These are phyloP conservation scores for Actinia tenebrosa DNA, from an alignment of 64 coral and sea anemone genomes.

Conservation along the genomic window DNA sequence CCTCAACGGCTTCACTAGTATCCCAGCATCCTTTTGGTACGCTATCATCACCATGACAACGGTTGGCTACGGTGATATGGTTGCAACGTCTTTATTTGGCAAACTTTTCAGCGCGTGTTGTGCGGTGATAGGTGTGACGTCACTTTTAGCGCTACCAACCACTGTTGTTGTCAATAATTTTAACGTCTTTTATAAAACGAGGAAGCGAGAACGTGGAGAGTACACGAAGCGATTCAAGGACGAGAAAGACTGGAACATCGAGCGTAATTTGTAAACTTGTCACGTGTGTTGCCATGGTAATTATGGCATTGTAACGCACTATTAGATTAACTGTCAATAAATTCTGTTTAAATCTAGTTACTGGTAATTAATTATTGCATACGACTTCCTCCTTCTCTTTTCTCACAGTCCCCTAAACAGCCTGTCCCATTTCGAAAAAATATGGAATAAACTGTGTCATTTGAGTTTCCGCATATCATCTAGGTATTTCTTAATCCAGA, in stretches of 20 bases:
- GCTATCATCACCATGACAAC: constrained; percentile 96
- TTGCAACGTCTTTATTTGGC: constrained; percentile 51
- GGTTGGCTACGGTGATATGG: constrained; percentile 87
- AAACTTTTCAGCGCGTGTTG: constrained; percentile 78
- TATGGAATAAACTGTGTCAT: no score
- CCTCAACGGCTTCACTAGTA: constrained; percentile 56
- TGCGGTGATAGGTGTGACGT: constrained; percentile 73
- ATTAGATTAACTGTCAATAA: no score
- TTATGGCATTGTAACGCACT: no score
- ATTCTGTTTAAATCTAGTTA: no score
- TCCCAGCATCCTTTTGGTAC: constrained; percentile 93
- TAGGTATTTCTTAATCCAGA: no score
- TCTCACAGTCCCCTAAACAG: no score
- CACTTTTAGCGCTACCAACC: constrained; percentile 60
- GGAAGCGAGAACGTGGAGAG: constrained; percentile 27
- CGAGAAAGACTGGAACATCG: background rate
- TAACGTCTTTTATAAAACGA: constrained; percentile 43
- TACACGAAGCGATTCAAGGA: background rate
- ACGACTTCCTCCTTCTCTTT: no score
- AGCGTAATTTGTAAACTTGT: background rate
- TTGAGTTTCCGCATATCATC: no score
- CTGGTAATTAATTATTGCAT: no score
- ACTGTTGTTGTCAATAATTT: constrained; percentile 87
- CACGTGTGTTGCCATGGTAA: background rate
- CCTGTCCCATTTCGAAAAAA: no score